Percentiles rank a stretch among this genome's conserved stretches.
Conservation (phyloP, 2,797 vertebrate species). For the Micrastur ruficollis region DNA sequence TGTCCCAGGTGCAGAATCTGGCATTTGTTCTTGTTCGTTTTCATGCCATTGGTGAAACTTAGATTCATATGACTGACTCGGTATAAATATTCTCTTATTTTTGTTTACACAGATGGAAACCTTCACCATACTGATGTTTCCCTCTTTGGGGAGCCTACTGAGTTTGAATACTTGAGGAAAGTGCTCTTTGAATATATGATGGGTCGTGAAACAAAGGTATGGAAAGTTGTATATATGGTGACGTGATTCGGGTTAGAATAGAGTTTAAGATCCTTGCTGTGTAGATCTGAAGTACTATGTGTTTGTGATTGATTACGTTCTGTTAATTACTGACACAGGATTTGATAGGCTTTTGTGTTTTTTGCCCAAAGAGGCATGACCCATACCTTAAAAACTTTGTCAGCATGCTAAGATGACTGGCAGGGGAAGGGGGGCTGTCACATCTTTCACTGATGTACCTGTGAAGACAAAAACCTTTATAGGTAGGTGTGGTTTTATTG, state of each 20-base stretch:
- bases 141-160: constrained; percentile 84
- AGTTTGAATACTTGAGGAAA: constrained; percentile 96
- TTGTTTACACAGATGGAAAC: constrained; percentile 77
- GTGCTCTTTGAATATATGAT: constrained; percentile 99
- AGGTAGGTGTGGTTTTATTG: background rate
- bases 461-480: background rate
- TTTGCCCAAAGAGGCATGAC: background rate
- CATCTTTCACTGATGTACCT: background rate
- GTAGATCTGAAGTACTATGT: background rate
- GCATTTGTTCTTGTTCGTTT: background rate
- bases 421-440: background rate
- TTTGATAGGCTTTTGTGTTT: background rate
- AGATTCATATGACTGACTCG: background rate
- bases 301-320: background rate
- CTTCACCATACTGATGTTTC: constrained; percentile 78
- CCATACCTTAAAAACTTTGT: background rate
- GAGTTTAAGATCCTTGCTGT: background rate
- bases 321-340: background rate
- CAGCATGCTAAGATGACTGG: background rate
- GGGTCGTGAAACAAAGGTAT: constrained; percentile 98
- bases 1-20: background rate
- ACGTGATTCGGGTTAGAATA: background rate
- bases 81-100: constrained; percentile 1
- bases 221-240: background rate
- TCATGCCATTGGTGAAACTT: background rate